Evolutionary conservation across 35 echinoderm and acorn worm genomes (phyloP).

Genomic region (Eucidaris tribuloides): DNA sequence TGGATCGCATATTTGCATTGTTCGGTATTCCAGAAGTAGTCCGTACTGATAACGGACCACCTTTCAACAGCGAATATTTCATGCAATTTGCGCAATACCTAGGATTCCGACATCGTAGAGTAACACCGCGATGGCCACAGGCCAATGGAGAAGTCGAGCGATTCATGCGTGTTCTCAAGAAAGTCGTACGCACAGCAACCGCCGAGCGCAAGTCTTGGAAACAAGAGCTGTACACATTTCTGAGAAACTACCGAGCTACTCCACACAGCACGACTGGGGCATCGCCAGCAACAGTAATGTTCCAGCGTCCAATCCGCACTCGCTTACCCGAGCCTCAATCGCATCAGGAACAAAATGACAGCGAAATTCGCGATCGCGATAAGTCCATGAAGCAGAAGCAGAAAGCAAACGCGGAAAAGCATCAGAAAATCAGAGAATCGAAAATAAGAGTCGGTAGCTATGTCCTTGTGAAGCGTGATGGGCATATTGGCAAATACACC

Average conservation of each 20-base stretch:
- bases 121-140: constrained; percentile 73
- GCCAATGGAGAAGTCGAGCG: constrained; percentile 83
- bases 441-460: constrained; percentile 36
- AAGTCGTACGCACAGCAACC: constrained; percentile 36
- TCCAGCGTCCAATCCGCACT: constrained; percentile 38
- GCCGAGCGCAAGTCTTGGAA: constrained; percentile 47
- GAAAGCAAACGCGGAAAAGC: constrained; percentile 73
- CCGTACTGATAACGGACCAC: constrained; percentile 77
- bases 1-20: constrained; percentile 54
- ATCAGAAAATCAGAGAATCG: neutral
- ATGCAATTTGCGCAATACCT: constrained; percentile 50
- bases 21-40: constrained; percentile 66
- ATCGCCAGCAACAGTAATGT: constrained; percentile 55
- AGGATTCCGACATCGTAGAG: constrained; percentile 67
- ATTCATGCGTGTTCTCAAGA: constrained; percentile 70
- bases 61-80: constrained; percentile 56
- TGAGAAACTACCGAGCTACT: constrained; percentile 69
- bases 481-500: constrained; percentile 7
- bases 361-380: constrained; percentile 33
- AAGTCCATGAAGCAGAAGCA: constrained; percentile 47
- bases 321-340: constrained; percentile 18
- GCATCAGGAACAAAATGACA: constrained; percentile 6
- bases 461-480: constrained; percentile 57
- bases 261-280: constrained; percentile 51
- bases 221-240: constrained; percentile 56